Base-by-base conservation (phyloP, 1,140 invertebrate species). In the Marisa cornuarietis region DNA sequence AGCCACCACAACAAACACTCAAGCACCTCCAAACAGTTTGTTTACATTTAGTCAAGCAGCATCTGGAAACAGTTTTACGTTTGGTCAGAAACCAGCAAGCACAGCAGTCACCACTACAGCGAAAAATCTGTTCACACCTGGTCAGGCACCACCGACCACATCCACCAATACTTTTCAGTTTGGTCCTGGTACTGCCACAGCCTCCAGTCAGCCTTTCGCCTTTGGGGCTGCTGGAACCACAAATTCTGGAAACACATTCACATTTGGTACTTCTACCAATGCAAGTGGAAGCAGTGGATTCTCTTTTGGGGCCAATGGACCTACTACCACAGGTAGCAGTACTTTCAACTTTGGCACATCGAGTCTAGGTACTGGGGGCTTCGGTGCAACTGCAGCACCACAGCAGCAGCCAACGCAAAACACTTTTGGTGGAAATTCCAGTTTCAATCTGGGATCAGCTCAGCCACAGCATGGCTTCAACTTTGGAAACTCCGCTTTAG, bases 321-420 rank as follows among this genome's bases (percentile, higher is more conserved):
- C 10, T 20, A 71, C 69, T 18, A 42, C 69, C 4, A 20, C 24
- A 42, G 9, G 24, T 42, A 42, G 18, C 49, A 54, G 71, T 26
- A n/a, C 49, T 16, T 81, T 72, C 58, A 24, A n/a, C 61, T 77
- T 71, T 78, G 80, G 75, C 11, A 58, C 54, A 14, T 58, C 54
- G 1, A 58, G 16, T 11, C 0, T 18, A 58, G 54, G 16, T 58
- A 18, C 8, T 2, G 54, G 54, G 8, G 16, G 54, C 54, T 58
- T 58, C 54, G 9, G 54, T 58, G 16, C 54, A 58, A 58, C 4
- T 58, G 54, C 54, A 58, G 54, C 54, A 58, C 16, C 54, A 58
- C 54, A 58, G 16, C 54, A 11, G 16, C 54, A 58, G 1, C 54
- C 11, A 18, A 2, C 9, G 54, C 54, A 58, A 18, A 58, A 58